A percentile compares a stretch with the other conserved stretches of the same genome.
These are phyloP conservation scores for Smittia sp. DNA, from an alignment of 2,888 invertebrate genomes.

Conservation along the genomic window DNA sequence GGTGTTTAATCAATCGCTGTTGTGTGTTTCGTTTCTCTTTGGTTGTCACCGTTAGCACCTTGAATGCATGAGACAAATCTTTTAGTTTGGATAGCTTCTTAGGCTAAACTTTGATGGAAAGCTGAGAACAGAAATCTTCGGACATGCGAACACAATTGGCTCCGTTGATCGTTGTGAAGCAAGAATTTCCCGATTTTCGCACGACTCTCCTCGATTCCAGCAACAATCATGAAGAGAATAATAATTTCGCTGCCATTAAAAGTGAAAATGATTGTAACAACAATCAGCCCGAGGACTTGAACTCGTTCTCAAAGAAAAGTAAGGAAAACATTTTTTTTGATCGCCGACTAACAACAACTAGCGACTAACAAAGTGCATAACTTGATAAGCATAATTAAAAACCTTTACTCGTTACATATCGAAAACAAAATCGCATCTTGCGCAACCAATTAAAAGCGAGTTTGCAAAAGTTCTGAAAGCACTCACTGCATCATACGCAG, in stretches of 20 bases:
- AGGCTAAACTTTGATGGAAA: constrained; percentile 12
- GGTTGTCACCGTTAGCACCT: neutral
- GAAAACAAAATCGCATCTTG: neutral
- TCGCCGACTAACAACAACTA: neutral
- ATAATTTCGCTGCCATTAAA: constrained; percentile 28
- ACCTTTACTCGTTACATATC: neutral
- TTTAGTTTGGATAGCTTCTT: neutral
- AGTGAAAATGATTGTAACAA: constrained; percentile 40
- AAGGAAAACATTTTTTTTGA: constrained; percentile 16
- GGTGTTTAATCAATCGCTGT: constrained; percentile 29
- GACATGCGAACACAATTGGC: constrained; percentile 37
- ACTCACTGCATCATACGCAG: too few species aligned
- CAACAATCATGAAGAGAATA: constrained; percentile 29
- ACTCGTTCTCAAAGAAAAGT: constrained; percentile 9
- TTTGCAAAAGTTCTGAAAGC: too few species aligned
- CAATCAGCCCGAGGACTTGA: constrained; percentile 36
- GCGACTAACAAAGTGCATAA: neutral
- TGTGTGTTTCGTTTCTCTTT: constrained; percentile 16
- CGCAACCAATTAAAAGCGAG: neutral
- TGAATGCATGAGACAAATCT: constrained; percentile 6
- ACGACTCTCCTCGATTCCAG: neutral
- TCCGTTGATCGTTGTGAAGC: constrained; percentile 40
- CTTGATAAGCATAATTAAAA: too few species aligned
- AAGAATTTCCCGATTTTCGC: constrained; percentile 40
- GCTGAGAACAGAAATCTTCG: neutral